phyloP scores from a whole-genome alignment of 53 echinoderm and acorn worm genomes.

The Luidia sarsii region DNA sequence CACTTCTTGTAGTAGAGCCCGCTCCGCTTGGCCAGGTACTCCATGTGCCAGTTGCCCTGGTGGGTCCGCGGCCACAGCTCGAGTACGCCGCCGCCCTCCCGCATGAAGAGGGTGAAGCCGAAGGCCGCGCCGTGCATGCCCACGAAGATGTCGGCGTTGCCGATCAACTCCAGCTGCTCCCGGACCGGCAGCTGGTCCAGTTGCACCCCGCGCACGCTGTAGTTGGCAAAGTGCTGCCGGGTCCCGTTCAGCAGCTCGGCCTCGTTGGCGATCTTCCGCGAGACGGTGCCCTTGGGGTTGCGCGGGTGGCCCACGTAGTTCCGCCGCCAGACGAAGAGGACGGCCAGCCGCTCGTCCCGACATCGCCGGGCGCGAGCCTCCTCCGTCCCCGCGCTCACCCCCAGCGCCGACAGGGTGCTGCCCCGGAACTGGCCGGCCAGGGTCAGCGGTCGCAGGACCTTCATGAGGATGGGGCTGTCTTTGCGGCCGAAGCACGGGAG shows the following conservation, averaged over 20 bases:
- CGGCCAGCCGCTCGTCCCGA: not conserved
- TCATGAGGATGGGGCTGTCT: conserved; percentile 18
- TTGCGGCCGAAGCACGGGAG: conserved; percentile 20
- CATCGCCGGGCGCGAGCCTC: conserved; percentile 33
- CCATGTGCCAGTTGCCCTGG: conserved; percentile 56
- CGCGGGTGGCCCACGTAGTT: conserved; percentile 49
- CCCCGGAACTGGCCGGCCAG: conserved; percentile 30
- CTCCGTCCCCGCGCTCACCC: not conserved
- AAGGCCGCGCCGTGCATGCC: conserved; percentile 57
- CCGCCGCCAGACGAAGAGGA: conserved; percentile 48
- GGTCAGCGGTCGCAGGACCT: conserved; percentile 34
- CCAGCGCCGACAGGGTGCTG: conserved; percentile 8
- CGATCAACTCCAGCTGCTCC: conserved; percentile 27
- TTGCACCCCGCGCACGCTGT: conserved; percentile 23
- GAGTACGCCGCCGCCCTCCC: conserved; percentile 28
- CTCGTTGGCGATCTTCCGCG: conserved; percentile 46
- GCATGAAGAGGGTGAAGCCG: conserved; percentile 44
- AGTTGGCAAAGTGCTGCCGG: conserved; percentile 1
- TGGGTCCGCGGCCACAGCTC: conserved; percentile 47
- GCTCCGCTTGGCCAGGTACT: conserved; percentile 55
- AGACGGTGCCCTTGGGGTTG: conserved; percentile 32
- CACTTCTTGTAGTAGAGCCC: conserved; percentile 45
- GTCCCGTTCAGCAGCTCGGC: conserved; percentile 6
- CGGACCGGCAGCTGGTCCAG: conserved; percentile 18
- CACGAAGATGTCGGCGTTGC: conserved; percentile 47